Evolutionary conservation across 2,888 invertebrate species (phyloP), one percentile per base, ranked within the genome.

Genomic region (Zhuqinia jingwanae): DNA sequence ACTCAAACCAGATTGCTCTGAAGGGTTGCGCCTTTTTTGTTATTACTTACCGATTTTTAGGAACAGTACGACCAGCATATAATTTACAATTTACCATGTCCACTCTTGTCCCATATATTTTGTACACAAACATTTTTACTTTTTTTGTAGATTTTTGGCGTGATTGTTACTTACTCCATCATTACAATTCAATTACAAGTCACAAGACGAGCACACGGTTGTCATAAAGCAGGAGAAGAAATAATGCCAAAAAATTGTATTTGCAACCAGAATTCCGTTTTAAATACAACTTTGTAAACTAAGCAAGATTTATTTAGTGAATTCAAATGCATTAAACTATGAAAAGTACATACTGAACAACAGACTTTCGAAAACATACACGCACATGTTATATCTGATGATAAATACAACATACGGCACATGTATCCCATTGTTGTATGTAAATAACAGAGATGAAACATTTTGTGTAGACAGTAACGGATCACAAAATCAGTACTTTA

Each of bases 131-230:
- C 6, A 27, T 50, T 2, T 50, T 65, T 27, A 5, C 17, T 36
- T 22, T 25, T 45, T 65, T 82, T n/a, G 2, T 22, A 88, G 88
- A 87, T 89, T 45, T 83, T 89, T 63, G 87, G 87, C 8, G 85
- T 89, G 5, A 89, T 89, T 80, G 85, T 87, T 0, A 89, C 89
- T 1, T 89, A 89, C 27, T 86, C 86, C 13, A 89, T 89, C 6
- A 89, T 89, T 11, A 88, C 89, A 1, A 84, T 89, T 63, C 89
- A 88, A 27, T 68, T 89, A 2, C 89, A 89, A 77, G 75, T 89
- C 8, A 88, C 89, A 13, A 47, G 86, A 73, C 75, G 86, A 5
- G 76, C 65, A 11, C 79, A 65, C 47, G 68, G 83, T 15, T 50
- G 30, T 36, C 27, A 75, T 17, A 42, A 27, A 13, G 0, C 53